These are phyloP conservation scores for Caenorhabditis tropicalis DNA, from an alignment of 1,140 invertebrate genomes.

Conservation along the genomic window DNA sequence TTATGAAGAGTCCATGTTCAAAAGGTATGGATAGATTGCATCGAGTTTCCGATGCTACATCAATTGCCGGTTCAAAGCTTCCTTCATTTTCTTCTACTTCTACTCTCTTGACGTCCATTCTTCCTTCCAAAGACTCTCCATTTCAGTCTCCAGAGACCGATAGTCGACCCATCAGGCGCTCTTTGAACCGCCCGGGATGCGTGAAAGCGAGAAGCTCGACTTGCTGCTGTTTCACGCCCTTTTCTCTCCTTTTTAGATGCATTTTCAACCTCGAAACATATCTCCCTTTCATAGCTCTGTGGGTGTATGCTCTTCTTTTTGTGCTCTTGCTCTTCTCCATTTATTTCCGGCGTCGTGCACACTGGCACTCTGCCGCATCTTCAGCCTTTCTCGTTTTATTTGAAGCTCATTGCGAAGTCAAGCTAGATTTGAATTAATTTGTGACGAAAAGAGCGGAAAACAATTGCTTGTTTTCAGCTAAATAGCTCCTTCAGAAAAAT, in stretches of 20 bases:
- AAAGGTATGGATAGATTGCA: neutral
- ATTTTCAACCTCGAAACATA: conserved; percentile 42
- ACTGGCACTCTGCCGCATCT: conserved; percentile 26
- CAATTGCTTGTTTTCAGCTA: neutral
- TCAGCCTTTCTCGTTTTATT: neutral
- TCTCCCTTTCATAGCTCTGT: conserved; percentile 11
- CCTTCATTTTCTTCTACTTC: neutral
- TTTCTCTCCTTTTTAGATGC: conserved; percentile 19
- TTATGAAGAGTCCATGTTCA: neutral
- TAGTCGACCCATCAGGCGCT: conserved; percentile 28
- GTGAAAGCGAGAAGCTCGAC: conserved; percentile 5
- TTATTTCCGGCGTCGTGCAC: conserved; percentile 44
- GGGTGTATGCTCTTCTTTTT: conserved; percentile 41
- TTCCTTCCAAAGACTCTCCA: neutral
- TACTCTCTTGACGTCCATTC: neutral
- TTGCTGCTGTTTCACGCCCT: conserved; percentile 29
- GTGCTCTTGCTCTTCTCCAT: conserved; percentile 39
- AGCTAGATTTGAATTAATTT: conserved; percentile 3
- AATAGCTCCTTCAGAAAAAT: no score
- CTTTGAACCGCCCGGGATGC: conserved; percentile 30
- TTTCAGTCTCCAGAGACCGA: conserved; percentile 22
- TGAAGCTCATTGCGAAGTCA: neutral
- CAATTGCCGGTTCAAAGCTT: neutral
- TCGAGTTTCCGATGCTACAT: neutral
- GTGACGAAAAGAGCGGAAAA: neutral